Conservation (phyloP, 2,888 invertebrate genomes). For the Cryptus armator region DNA sequence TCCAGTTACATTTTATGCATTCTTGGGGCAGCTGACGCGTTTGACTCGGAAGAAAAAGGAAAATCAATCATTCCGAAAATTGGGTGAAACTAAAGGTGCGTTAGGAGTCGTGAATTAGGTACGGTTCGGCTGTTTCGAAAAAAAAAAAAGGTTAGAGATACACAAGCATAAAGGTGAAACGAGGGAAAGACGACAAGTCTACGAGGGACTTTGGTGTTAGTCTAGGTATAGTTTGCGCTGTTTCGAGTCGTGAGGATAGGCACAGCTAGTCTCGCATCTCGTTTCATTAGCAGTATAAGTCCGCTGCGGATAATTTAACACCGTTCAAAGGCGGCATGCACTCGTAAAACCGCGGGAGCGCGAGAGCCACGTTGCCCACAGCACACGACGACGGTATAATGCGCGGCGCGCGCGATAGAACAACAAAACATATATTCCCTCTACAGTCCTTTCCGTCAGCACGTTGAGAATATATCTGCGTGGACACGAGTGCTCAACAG, state of each 20-base stretch:
- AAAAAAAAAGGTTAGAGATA: constrained; percentile 53
- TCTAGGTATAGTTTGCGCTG: constrained; percentile 18
- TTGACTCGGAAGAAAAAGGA: constrained; percentile 21
- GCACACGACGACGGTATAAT: constrained; percentile 28
- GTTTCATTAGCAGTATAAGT: constrained; percentile 71
- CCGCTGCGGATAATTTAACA: constrained; percentile 67
- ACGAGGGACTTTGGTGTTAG: background rate
- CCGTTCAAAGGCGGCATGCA: constrained; percentile 63
- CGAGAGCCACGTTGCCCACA: background rate
- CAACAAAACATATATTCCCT: constrained; percentile 39
- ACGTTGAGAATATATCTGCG: constrained; percentile 20
- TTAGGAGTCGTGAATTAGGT: constrained; percentile 56
- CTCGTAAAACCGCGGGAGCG: constrained; percentile 61
- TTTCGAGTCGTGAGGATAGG: constrained; percentile 47
- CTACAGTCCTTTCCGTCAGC: constrained; percentile 44
- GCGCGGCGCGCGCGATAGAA: constrained; percentile 39
- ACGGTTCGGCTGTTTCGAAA: constrained; percentile 50
- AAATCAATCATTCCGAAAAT: constrained; percentile 64
- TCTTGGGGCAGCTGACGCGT: background rate
- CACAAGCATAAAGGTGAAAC: constrained; percentile 23
- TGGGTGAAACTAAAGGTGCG: constrained; percentile 59
- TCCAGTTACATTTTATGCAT: background rate
- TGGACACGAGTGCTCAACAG: constrained; percentile 16
- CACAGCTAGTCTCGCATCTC: constrained; percentile 59
- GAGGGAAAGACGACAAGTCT: constrained; percentile 29